These are phyloP conservation scores for Andrena dorsata DNA, from an alignment of 2,888 invertebrate species.

Conservation along the genomic window DNA sequence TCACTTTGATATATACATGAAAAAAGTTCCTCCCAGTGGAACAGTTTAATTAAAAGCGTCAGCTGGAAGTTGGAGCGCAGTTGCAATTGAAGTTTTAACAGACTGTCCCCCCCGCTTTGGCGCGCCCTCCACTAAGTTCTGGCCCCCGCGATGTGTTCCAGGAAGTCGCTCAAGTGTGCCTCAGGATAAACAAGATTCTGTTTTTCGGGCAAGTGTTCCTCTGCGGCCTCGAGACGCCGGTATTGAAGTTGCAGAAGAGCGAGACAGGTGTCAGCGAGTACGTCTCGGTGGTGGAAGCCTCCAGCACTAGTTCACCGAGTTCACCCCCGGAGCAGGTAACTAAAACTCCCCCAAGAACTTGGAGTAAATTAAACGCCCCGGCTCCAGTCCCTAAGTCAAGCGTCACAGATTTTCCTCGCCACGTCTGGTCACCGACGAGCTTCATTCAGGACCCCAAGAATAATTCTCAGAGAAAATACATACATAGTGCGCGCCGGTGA, in stretches of 20 bases:
- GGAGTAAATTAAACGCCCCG: not conserved
- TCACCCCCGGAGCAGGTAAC: conserved; percentile 86
- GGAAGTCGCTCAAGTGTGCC: conserved; percentile 91
- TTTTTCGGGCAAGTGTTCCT: conserved; percentile 94
- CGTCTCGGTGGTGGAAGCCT: conserved; percentile 89
- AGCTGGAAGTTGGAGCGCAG: not conserved
- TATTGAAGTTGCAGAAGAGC: conserved; percentile 90
- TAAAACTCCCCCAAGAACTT: conserved; percentile 20
- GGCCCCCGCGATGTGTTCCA: conserved; percentile 72
- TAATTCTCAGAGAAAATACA: not conserved
- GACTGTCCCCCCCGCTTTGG: not conserved
- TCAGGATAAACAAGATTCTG: conserved; percentile 90
- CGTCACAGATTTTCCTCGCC: not conserved
- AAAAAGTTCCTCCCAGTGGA: not conserved
- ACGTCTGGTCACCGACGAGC: not conserved
- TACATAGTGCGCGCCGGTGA: too few species aligned
- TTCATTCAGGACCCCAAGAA: conserved; percentile 3
- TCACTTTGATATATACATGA: not conserved
- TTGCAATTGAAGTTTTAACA: conserved; percentile 6
- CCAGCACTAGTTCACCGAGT: conserved; percentile 85
- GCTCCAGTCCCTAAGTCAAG: too few species aligned
- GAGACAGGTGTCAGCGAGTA: conserved; percentile 88
- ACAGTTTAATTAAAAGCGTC: not conserved
- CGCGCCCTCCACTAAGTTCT: not conserved
- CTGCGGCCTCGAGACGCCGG: conserved; percentile 95